A percentile compares a stretch with the other conserved stretches of the same genome.
phyloP scores from a whole-genome alignment of 2,888 invertebrate genomes.

The Acholoe squamosa region DNA sequence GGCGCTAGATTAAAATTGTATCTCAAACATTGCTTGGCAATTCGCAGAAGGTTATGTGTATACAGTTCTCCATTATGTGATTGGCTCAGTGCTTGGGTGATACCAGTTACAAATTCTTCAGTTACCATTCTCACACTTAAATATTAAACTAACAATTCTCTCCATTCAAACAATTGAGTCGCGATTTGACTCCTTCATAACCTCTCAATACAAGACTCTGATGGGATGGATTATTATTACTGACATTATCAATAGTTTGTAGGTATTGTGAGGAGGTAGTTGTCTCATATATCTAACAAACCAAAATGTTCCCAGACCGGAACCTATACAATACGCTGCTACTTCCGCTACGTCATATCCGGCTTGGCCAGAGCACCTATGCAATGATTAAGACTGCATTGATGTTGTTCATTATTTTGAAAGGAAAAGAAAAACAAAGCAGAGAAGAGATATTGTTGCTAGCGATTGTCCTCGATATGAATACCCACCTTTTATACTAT shows the following conservation, averaged over 20 bases:
- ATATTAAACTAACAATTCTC: not conserved
- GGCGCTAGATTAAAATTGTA: not conserved
- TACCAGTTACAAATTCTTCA: not conserved
- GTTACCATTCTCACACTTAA: not conserved
- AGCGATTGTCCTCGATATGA: not conserved
- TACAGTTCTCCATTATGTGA: not conserved
- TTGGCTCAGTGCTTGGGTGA: not conserved
- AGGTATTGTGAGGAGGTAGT: not conserved
- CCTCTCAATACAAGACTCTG: conserved; percentile 14
- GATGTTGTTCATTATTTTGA: not conserved
- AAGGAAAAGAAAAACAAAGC: too few relatives aligned
- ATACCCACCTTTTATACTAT: not conserved
- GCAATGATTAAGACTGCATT: not conserved
- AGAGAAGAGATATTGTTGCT: conserved; percentile 8
- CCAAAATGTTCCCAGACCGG: not conserved
- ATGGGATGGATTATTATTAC: not conserved
- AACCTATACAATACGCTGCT: not conserved
- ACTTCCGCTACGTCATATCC: not conserved
- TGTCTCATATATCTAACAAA: not conserved
- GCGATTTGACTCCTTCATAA: not conserved
- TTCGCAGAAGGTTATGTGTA: not conserved
- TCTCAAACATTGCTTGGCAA: conserved; percentile 14
- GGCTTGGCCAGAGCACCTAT: conserved; percentile 6
- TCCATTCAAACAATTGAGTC: not conserved
- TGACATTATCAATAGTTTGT: not conserved